These are phyloP conservation scores for Paramormyrops kingsleyae DNA, from an alignment of 2,113 vertebrate species.

Conservation along the genomic window DNA sequence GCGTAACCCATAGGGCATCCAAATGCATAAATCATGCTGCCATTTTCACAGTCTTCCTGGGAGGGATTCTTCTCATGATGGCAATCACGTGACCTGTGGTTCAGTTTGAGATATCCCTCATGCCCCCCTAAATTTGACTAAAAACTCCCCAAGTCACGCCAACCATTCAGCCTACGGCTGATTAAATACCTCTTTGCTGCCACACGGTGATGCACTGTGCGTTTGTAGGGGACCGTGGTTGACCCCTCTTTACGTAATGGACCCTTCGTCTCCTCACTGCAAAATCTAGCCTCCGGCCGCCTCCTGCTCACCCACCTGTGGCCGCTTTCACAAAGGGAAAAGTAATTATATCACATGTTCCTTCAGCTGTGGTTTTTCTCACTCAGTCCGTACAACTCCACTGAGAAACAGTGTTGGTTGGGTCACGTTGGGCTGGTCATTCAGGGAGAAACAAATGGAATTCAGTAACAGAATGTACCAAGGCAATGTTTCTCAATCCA, in stretches of 20 bases:
- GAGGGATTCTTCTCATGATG: neutral
- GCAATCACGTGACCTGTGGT: neutral
- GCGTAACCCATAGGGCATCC: neutral
- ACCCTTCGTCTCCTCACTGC: neutral
- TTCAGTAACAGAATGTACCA: neutral
- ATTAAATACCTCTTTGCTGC: neutral
- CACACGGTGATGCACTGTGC: neutral
- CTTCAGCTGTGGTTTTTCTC: neutral
- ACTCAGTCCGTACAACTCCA: neutral
- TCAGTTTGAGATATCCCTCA: neutral
- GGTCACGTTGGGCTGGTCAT: neutral
- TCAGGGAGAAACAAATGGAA: neutral
- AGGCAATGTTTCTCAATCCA: neutral
- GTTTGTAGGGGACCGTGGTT: neutral
- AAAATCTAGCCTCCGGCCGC: neutral
- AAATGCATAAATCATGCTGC: constrained; percentile 14
- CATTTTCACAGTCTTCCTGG: neutral
- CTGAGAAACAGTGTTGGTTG: neutral
- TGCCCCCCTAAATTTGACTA: neutral
- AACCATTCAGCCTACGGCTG: neutral
- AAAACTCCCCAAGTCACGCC: neutral
- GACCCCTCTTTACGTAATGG: neutral
- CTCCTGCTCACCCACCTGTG: neutral
- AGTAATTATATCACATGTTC: neutral
- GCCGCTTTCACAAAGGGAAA: neutral